phyloP scores from a whole-genome alignment of 2,113 vertebrate genomes.

The Acanthochromis polyacanthus region DNA sequence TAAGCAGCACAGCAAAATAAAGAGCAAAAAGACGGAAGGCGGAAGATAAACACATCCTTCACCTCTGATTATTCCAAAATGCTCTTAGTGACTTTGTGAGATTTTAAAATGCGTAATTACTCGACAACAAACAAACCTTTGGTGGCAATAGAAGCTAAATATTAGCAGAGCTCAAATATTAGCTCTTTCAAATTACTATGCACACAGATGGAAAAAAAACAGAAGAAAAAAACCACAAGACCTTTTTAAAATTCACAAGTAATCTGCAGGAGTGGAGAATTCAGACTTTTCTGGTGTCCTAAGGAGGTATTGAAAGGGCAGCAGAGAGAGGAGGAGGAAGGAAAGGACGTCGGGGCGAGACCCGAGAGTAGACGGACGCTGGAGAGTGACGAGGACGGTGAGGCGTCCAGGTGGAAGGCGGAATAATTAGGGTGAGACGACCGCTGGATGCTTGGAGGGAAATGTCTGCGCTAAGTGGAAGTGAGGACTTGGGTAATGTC shows the following conservation, averaged over 20 bases:
- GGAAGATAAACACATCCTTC: not conserved
- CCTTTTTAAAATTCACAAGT: constrained; percentile 84
- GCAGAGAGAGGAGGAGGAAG: constrained; percentile 50
- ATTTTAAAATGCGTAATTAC: not conserved
- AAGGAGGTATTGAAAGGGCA: constrained; percentile 79
- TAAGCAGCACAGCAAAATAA: too few species aligned
- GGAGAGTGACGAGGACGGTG: constrained; percentile 47
- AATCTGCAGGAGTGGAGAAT: constrained; percentile 67
- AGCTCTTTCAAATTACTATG: constrained; percentile 54
- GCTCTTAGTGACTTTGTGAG: not conserved
- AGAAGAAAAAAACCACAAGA: constrained; percentile 63
- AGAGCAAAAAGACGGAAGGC: not conserved
- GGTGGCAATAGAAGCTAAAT: constrained; percentile 20
- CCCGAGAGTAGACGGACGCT: constrained; percentile 44
- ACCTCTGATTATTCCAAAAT: too few species aligned
- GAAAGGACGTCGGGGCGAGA: constrained; percentile 46
- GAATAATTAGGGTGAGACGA: constrained; percentile 60
- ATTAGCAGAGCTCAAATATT: constrained; percentile 29
- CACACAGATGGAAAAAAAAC: constrained; percentile 9
- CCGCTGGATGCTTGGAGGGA: constrained; percentile 41
- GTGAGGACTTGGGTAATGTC: constrained; percentile 58
- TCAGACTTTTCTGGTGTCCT: constrained; percentile 71
- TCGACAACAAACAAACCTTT: constrained; percentile 5
- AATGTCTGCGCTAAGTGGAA: constrained; percentile 49
- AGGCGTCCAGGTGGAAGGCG: constrained; percentile 46